These are phyloP conservation scores for Moxostoma hubbsi DNA, from an alignment of 2,797 vertebrate genomes.

Conservation along the genomic window DNA sequence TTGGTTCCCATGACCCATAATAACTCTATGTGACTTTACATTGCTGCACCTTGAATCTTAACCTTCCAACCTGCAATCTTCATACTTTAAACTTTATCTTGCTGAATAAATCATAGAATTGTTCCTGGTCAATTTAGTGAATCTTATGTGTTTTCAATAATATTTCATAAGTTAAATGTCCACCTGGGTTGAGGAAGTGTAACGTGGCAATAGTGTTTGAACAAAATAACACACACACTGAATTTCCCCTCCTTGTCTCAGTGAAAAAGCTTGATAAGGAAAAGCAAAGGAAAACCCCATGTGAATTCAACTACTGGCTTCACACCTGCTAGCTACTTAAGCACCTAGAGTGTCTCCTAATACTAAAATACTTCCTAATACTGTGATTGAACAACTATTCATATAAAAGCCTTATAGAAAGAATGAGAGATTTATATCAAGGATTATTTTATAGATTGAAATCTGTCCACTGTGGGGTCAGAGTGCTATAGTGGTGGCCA, in stretches of 20 bases:
- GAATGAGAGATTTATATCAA: background rate
- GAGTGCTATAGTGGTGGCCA: constrained; percentile 53
- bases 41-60: constrained; percentile 40
- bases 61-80: constrained; percentile 27
- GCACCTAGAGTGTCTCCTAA: background rate
- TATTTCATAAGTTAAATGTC: constrained; percentile 38
- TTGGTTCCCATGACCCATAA: constrained; percentile 75
- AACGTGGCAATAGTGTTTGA: constrained; percentile 33
- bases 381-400: background rate
- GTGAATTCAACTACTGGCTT: constrained; percentile 19
- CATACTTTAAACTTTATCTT: constrained; percentile 15
- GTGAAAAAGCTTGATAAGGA: background rate
- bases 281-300: constrained; percentile 2
- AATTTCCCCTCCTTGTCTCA: constrained; percentile 28
- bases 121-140: background rate
- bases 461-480: background rate
- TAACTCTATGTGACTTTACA: constrained; percentile 51
- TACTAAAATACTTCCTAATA: background rate
- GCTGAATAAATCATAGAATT: constrained; percentile 7
- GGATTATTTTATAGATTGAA: constrained; percentile 11
- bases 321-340: constrained; percentile 27
- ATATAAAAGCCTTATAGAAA: constrained; percentile 4
- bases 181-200: constrained; percentile 37
- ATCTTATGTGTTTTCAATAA: constrained; percentile 27
- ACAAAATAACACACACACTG: constrained; percentile 41